These are phyloP conservation scores for Pelodiscus sinensis DNA, from an alignment of 2,113 vertebrate species.

Conservation along the genomic window DNA sequence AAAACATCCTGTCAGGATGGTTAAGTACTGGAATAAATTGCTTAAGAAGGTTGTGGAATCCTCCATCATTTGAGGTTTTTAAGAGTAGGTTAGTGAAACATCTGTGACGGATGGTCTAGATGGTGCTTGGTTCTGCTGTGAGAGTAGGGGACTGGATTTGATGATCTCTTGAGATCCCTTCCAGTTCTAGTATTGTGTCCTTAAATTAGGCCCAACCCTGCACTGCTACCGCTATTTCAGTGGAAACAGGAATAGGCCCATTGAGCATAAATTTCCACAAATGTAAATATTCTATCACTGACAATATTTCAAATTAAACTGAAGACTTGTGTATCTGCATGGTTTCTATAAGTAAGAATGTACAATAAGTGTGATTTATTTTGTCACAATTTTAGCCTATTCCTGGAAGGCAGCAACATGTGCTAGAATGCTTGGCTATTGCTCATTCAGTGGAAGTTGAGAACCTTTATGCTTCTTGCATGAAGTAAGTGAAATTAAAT, in stretches of 20 bases:
- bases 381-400: constrained; percentile 80
- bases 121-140: too few relatives aligned
- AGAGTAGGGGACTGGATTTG: too few relatives aligned
- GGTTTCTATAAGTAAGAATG: constrained; percentile 4
- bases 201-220: background rate
- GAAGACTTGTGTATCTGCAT: constrained; percentile 6
- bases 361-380: constrained; percentile 36
- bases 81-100: too few relatives aligned
- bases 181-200: background rate
- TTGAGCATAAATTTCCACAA: background rate
- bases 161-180: too few relatives aligned
- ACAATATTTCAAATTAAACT: background rate
- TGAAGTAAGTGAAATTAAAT: constrained; percentile 84
- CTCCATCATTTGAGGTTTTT: too few relatives aligned
- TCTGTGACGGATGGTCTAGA: too few relatives aligned
- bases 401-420: constrained; percentile 84
- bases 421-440: constrained; percentile 91
- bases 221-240: fast-evolving
- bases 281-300: background rate
- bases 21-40: too few relatives aligned
- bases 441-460: constrained; percentile 87
- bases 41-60: too few relatives aligned
- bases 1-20: too few relatives aligned
- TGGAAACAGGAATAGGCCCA: background rate
- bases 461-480: constrained; percentile 86